Conservation (phyloP, 2,888 invertebrate genomes). For the Hydrotaea cyrtoneurina region DNA sequence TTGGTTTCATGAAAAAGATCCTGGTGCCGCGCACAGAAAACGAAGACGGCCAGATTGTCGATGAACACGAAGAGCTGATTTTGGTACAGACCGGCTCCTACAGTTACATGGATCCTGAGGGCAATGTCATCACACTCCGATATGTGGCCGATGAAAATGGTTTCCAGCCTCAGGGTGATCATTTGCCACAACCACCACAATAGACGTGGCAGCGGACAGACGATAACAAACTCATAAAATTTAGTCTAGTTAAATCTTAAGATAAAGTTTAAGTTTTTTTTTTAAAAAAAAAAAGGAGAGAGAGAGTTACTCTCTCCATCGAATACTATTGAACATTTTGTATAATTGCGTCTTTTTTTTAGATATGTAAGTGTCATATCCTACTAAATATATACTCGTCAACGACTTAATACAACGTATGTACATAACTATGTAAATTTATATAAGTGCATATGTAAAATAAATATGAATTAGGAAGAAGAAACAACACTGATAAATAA, state of each 20-base stretch:
- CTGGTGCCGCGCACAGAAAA: slow-evolving; percentile 81
- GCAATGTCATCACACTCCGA: slow-evolving; percentile 84
- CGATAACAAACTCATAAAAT: background rate
- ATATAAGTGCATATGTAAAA: background rate
- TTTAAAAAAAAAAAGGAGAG: too few species aligned
- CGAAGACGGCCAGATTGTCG: slow-evolving; percentile 80
- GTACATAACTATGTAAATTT: slow-evolving; percentile 3
- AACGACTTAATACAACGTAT: too few species aligned
- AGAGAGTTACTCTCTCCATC: too few species aligned
- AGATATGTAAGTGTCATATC: slow-evolving; percentile 35
- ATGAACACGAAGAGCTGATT: slow-evolving; percentile 83
- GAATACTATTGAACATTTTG: slow-evolving; percentile 26
- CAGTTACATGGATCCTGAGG: slow-evolving; percentile 87
- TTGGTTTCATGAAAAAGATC: slow-evolving; percentile 86
- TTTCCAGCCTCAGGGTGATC: slow-evolving; percentile 86
- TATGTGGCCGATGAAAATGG: slow-evolving; percentile 89
- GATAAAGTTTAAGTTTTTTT: slow-evolving; percentile 47
- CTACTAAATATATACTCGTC: background rate
- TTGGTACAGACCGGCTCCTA: slow-evolving; percentile 86
- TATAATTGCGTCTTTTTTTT: slow-evolving; percentile 11
- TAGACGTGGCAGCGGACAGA: slow-evolving; percentile 51
- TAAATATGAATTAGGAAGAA: slow-evolving; percentile 19
- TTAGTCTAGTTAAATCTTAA: slow-evolving; percentile 54
- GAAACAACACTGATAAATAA: background rate
- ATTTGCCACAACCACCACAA: slow-evolving; percentile 83